Conservation (phyloP, 2,888 invertebrate genomes). For the Polyploca ridens region DNA sequence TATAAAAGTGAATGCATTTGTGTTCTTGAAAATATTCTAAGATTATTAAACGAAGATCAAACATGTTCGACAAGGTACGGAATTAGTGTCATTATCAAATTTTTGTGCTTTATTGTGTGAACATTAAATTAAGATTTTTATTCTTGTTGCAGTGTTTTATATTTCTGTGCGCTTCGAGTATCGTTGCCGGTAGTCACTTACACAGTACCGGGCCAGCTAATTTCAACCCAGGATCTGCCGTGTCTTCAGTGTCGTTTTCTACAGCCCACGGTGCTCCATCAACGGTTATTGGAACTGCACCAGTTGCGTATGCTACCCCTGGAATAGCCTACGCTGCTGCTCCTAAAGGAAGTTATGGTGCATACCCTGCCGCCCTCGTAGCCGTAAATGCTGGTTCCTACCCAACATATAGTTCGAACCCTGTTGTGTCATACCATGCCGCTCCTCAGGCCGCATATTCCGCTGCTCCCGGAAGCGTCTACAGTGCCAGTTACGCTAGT, state of each 20-base stretch:
- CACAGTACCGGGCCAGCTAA: neutral
- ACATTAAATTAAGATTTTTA: slow-evolving; percentile 5
- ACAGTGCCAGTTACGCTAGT: neutral
- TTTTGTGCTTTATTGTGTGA: slow-evolving; percentile 6
- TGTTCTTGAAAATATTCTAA: slow-evolving; percentile 64
- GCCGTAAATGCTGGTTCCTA: neutral
- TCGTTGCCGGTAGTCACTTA: neutral
- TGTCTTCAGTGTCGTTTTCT: neutral
- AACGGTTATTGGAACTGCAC: neutral
- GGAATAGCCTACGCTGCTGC: no score
- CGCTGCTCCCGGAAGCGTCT: neutral
- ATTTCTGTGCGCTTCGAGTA: slow-evolving; percentile 54
- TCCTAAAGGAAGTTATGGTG: slow-evolving; percentile 33
- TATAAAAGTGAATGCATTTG: slow-evolving; percentile 72
- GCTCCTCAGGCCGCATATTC: neutral
- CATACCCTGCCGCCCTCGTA: slow-evolving; percentile 36
- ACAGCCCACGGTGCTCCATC: neutral
- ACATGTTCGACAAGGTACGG: slow-evolving; percentile 72
- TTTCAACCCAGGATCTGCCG: neutral
- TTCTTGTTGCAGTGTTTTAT: slow-evolving; percentile 56
- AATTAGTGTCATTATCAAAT: slow-evolving; percentile 14
- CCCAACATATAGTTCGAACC: neutral
- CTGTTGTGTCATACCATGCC: neutral
- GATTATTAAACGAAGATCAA: slow-evolving; percentile 51
- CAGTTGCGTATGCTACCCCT: neutral